A percentile compares a stretch with the other conserved stretches of the same genome.
Conservation (phyloP, 2,797 vertebrate species). For the Erethizon dorsatum region DNA sequence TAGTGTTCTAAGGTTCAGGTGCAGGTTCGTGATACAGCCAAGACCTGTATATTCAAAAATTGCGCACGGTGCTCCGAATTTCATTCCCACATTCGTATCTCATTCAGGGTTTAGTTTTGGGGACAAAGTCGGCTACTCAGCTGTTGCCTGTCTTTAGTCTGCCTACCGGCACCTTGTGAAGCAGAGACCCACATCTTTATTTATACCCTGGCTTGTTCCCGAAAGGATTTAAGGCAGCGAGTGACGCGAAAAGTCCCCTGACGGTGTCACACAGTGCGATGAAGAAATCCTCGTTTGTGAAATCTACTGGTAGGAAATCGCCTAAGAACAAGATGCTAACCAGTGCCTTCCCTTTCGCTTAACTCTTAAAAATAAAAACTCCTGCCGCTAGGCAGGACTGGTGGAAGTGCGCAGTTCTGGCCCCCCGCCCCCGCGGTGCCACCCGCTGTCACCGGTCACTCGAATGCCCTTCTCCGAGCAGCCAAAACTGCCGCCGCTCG, state of each 20-base stretch:
- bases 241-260: conserved; percentile 2
- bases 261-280: background rate
- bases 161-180: background rate
- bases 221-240: conserved; percentile 10
- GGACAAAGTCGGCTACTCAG: conserved; percentile 46
- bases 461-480: conserved; percentile 59
- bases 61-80: background rate
- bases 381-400: background rate
- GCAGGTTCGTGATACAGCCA: background rate
- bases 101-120: background rate
- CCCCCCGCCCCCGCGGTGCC: background rate
- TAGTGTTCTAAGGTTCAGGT: background rate
- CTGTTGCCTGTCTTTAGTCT: conserved; percentile 61
- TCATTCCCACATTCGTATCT: background rate
- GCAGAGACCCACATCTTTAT: conserved; percentile 60
- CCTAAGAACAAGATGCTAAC: conserved; percentile 14
- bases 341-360: background rate
- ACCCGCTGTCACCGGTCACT: conserved; percentile 42
- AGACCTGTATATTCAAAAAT: background rate
- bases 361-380: conserved; percentile 49
- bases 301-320: background rate
- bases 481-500: background rate
- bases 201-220: conserved; percentile 50
- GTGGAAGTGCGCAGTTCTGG: background rate
- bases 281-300: conserved; percentile 35